A percentile compares a stretch with the other conserved stretches of the same genome.
These are phyloP conservation scores for Maylandia zebra DNA, from an alignment of 2,113 vertebrate genomes.

Conservation along the genomic window DNA sequence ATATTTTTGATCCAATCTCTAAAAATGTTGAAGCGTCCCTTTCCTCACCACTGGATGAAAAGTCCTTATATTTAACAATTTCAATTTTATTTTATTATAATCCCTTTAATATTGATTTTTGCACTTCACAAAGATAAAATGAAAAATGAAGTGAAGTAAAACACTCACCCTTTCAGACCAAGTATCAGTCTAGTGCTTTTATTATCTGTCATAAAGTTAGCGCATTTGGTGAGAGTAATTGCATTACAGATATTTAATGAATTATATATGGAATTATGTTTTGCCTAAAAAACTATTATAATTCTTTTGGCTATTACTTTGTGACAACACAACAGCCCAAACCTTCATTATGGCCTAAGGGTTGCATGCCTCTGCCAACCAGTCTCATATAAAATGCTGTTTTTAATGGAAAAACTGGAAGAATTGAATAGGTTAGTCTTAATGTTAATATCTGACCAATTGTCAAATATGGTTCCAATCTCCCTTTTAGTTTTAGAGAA, in stretches of 20 bases:
- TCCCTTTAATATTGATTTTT: not conserved
- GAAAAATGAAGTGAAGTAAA: not conserved
- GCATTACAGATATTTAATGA: not conserved
- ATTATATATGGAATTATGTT: not conserved
- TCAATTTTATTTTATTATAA: not conserved
- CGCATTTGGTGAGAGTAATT: not conserved
- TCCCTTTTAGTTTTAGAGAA: not conserved
- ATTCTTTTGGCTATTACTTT: not conserved
- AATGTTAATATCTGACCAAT: not conserved
- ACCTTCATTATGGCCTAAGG: not conserved
- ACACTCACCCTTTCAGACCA: not conserved
- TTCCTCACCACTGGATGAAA: not conserved
- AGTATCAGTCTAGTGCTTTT: not conserved
- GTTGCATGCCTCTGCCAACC: not conserved
- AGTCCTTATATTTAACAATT: not conserved
- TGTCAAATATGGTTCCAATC: not conserved
- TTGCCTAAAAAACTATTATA: not conserved
- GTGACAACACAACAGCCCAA: not conserved
- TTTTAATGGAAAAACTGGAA: not conserved
- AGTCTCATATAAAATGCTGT: not conserved
- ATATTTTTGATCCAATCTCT: not conserved
- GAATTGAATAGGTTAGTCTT: not conserved
- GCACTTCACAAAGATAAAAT: not conserved
- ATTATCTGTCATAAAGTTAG: not conserved
- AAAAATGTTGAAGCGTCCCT: not conserved